A percentile compares a stretch with the other conserved stretches of the same genome.
These are phyloP conservation scores for Caenorhabditis japonica DNA, from an alignment of 2,888 invertebrate species.

Conservation along the genomic window DNA sequence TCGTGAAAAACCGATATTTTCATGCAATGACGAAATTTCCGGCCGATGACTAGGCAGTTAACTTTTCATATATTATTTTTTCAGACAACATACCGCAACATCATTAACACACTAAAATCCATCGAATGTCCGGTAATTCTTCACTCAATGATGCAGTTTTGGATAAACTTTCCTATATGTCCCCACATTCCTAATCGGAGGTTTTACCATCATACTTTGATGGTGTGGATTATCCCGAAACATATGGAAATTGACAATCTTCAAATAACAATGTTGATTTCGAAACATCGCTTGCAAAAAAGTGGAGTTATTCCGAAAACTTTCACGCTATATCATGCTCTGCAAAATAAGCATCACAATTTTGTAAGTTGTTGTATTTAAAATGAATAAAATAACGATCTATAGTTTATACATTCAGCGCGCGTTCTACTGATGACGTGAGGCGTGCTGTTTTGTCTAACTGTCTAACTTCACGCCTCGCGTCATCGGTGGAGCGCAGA, in stretches of 20 bases:
- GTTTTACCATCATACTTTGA: slow-evolving; percentile 9
- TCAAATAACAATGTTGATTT: neutral
- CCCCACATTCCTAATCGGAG: neutral
- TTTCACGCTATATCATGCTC: slow-evolving; percentile 11
- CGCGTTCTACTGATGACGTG: no score
- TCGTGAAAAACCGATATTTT: no score
- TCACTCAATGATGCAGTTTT: slow-evolving; percentile 19
- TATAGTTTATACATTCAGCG: no score
- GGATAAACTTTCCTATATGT: slow-evolving; percentile 4
- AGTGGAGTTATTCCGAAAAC: slow-evolving; percentile 19
- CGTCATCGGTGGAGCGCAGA: no score
- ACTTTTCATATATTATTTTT: no score
- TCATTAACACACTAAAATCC: neutral
- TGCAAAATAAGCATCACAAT: slow-evolving; percentile 4
- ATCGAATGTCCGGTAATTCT: slow-evolving; percentile 1
- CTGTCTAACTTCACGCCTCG: no score
- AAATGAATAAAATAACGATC: no score
- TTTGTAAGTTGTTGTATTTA: neutral
- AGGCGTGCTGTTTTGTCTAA: no score
- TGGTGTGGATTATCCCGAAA: neutral
- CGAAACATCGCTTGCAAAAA: neutral
- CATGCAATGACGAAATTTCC: no score
- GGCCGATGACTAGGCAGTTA: no score
- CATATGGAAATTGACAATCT: neutral
- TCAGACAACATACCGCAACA: no score